Percentiles rank a stretch among this genome's conserved stretches.
phyloP scores from a whole-genome alignment of 1,140 invertebrate species.

The Halesus radiatus region DNA sequence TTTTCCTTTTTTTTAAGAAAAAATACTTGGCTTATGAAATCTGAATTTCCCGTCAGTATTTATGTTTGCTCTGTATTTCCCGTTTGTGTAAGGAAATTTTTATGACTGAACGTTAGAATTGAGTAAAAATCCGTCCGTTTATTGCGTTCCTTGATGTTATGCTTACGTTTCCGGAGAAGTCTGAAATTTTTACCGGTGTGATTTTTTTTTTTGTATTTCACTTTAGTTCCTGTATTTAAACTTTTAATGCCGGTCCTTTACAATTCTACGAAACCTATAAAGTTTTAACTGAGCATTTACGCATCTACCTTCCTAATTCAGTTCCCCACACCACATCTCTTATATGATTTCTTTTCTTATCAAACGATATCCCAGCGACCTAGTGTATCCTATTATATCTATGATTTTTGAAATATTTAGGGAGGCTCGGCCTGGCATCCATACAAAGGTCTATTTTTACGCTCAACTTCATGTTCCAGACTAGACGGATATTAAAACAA shows the following conservation, averaged over 20 bases:
- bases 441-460: no score
- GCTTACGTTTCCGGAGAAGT: background rate
- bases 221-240: background rate
- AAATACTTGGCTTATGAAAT: constrained; percentile 26
- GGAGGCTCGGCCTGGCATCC: no score
- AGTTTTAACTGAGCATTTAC: no score
- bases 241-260: background rate
- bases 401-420: no score
- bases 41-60: constrained; percentile 18
- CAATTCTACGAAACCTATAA: no score
- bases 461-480: no score
- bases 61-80: constrained; percentile 10
- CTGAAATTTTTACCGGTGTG: background rate
- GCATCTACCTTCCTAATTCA: no score
- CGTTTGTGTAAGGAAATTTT: constrained; percentile 29
- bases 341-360: no score
- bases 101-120: background rate
- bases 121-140: constrained; percentile 21
- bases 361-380: no score
- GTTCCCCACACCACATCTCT: no score
- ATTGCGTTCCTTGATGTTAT: constrained; percentile 24
- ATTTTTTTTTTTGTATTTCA: constrained; percentile 29
- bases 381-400: no score
- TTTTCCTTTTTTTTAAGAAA: constrained; percentile 15
- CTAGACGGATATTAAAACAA: no score